phyloP scores from a whole-genome alignment of 1,140 invertebrate species.

The Battus philenor region DNA sequence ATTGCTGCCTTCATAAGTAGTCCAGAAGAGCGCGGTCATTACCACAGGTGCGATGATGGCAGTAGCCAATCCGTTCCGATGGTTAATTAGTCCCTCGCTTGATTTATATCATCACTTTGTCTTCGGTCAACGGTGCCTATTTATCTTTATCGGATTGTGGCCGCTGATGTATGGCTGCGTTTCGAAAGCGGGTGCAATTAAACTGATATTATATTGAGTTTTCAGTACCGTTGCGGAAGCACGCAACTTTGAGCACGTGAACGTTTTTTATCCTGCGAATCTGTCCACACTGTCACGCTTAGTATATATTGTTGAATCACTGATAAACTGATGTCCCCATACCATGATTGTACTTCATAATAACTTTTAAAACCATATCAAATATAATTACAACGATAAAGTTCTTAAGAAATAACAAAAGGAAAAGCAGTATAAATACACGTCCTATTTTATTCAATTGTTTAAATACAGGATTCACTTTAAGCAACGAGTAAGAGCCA shows the following conservation, averaged over 20 bases:
- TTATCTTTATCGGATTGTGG: constrained; percentile 31
- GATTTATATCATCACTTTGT: constrained; percentile 54
- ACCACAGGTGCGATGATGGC: constrained; percentile 43
- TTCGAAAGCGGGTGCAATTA: constrained; percentile 14
- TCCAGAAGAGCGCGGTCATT: constrained; percentile 21
- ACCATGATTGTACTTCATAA: too few relatives aligned
- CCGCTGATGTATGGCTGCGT: constrained; percentile 22
- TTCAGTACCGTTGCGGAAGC: constrained; percentile 29
- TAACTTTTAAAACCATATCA: too few relatives aligned
- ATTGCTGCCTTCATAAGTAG: constrained; percentile 23
- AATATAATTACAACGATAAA: too few relatives aligned
- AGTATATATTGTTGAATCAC: constrained; percentile 21
- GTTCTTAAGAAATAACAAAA: too few relatives aligned
- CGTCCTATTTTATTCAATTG: too few relatives aligned
- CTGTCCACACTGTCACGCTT: constrained; percentile 51
- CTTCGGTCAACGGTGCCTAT: constrained; percentile 36
- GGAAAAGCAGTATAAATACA: too few relatives aligned
- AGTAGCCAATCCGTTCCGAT: constrained; percentile 25
- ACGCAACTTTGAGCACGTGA: too few relatives aligned
- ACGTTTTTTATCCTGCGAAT: constrained; percentile 52
- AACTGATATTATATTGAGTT: constrained; percentile 20
- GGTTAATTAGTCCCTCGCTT: constrained; percentile 56
- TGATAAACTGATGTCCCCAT: too few relatives aligned
- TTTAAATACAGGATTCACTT: too few relatives aligned
- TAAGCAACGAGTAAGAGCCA: too few relatives aligned